phyloP scores from a whole-genome alignment of 2,113 vertebrate genomes.

The Mesitornis unicolor region DNA sequence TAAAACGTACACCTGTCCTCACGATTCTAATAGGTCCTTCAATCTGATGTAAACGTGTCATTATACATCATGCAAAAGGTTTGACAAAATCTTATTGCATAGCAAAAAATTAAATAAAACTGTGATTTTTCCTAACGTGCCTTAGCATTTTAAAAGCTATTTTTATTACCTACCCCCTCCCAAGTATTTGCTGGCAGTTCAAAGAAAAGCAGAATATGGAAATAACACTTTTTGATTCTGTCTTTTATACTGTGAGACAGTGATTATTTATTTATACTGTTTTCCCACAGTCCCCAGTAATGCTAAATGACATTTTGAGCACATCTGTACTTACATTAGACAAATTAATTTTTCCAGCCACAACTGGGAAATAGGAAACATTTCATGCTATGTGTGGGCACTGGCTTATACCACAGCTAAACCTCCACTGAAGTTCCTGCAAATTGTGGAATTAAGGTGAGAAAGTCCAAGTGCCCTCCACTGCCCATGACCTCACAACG shows the following conservation, averaged over 20 bases:
- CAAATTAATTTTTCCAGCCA: background rate
- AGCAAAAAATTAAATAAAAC: background rate
- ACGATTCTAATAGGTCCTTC: background rate
- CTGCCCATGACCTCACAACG: fast-evolving
- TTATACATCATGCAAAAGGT: background rate
- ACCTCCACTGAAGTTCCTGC: background rate
- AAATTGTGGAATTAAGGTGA: background rate
- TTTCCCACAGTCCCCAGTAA: background rate
- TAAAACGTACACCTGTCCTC: background rate
- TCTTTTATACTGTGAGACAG: background rate
- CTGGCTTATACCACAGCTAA: background rate
- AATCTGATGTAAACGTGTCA: background rate
- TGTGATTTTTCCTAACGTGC: background rate
- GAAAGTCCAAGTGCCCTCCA: background rate
- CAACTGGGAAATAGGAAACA: background rate
- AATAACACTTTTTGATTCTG: background rate
- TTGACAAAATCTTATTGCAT: background rate
- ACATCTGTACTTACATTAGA: conserved; percentile 8
- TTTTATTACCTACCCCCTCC: background rate
- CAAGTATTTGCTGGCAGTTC: background rate
- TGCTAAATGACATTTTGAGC: conserved; percentile 41
- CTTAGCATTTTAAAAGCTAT: background rate
- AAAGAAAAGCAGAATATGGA: conserved; percentile 12
- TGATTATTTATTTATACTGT: conserved; percentile 42
- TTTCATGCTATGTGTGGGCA: background rate